Percentiles rank a stretch among this genome's conserved stretches.
Conservation (phyloP, 2,797 vertebrate species). For the Gymnoscopelus braueri region DNA sequence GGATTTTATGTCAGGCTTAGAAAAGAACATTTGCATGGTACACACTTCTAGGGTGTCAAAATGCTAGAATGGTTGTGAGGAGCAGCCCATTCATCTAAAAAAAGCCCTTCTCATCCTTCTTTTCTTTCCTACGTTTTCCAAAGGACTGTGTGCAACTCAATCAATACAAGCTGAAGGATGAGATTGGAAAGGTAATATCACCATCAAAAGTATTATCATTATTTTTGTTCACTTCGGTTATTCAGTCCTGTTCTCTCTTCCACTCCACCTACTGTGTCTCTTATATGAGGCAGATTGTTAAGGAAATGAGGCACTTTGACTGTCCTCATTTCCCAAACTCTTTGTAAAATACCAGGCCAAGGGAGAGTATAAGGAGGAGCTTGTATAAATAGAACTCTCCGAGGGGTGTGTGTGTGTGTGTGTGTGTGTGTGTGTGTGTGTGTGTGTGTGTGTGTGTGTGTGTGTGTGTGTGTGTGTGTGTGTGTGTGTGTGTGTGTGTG, state of each 20-base stretch:
- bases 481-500: conserved; percentile 18
- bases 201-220: not conserved
- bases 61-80: conserved; percentile 15
- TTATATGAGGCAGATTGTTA: conserved; percentile 57
- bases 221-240: not conserved
- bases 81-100: conserved; percentile 3
- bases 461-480: conserved; percentile 21
- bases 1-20: not conserved
- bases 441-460: conserved; percentile 25
- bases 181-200: conserved; percentile 94
- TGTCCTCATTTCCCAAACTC: conserved; percentile 76
- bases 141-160: conserved; percentile 99
- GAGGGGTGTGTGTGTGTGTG: conserved; percentile 50
- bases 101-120: conserved; percentile 25
- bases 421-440: conserved; percentile 35
- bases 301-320: conserved; percentile 58
- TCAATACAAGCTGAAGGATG: conserved; percentile 98
- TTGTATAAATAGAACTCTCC: conserved; percentile 78
- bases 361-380: conserved; percentile 70
- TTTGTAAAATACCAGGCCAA: conserved; percentile 61
- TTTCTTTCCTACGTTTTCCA: conserved; percentile 10
- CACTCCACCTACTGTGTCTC: conserved; percentile 59
- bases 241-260: conserved; percentile 33
- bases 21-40: conserved; percentile 7
- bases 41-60: not conserved